phyloP scores from a whole-genome alignment of 2,113 vertebrate genomes.

The Thalassarche chlororhynchos region DNA sequence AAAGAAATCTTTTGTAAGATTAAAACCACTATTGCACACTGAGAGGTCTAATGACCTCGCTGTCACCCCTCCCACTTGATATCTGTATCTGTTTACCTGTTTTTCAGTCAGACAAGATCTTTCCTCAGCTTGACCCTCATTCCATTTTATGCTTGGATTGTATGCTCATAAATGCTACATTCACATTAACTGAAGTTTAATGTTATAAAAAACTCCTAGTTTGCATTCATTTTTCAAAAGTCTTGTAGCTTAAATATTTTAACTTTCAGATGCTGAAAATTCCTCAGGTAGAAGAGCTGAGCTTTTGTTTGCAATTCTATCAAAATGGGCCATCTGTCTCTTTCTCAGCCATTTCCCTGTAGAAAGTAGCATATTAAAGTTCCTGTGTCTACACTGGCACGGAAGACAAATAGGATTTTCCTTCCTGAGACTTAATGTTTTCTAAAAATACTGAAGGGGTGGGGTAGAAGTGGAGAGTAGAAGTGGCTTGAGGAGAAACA shows the following conservation, averaged over 20 bases:
- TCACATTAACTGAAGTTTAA: not conserved
- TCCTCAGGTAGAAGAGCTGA: not conserved
- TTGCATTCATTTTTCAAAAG: not conserved
- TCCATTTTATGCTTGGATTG: not conserved
- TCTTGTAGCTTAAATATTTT: not conserved
- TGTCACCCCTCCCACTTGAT: not conserved
- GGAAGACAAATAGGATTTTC: not conserved
- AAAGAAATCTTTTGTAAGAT: not conserved
- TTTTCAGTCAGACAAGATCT: not conserved
- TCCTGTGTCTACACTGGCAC: not conserved
- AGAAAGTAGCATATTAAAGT: not conserved
- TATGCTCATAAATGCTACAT: not conserved
- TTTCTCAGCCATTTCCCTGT: constrained; percentile 1
- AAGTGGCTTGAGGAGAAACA: not conserved
- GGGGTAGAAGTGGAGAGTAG: not conserved
- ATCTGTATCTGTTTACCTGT: not conserved
- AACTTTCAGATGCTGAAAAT: not conserved
- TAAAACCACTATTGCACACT: not conserved
- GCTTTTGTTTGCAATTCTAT: not conserved
- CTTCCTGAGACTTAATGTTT: not conserved
- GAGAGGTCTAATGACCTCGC: not conserved
- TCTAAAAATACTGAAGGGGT: not conserved
- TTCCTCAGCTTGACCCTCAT: not conserved
- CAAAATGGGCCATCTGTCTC: constrained; percentile 36
- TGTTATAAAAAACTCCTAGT: not conserved